Evolutionary conservation across 2,113 vertebrate genomes (phyloP).

Genomic region (Ochotona princeps): DNA sequence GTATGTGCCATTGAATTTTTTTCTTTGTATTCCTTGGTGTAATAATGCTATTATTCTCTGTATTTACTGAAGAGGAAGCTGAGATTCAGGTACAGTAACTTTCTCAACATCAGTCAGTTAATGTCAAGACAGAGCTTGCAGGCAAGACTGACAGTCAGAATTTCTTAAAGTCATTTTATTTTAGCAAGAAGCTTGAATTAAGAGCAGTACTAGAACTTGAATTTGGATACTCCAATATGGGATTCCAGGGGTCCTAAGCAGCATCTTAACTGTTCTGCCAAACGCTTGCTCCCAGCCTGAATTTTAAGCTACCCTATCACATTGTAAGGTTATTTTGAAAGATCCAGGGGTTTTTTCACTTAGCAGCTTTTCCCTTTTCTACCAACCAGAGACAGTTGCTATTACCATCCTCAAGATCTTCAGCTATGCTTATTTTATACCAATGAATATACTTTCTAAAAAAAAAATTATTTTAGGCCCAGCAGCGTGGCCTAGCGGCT

Average conservation of each 20-base stretch:
- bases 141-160: no score
- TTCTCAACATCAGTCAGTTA: neutral
- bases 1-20: neutral
- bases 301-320: neutral
- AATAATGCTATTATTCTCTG: neutral
- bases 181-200: no score
- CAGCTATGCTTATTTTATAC: neutral
- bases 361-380: neutral
- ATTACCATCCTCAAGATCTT: neutral
- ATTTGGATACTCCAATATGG: no score
- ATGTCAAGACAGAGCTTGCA: neutral
- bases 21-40: neutral
- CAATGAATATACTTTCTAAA: neutral
- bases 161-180: neutral
- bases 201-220: no score
- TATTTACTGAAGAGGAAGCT: conserved; percentile 6
- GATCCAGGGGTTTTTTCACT: neutral
- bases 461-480: no score
- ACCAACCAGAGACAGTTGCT: neutral
- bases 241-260: no score
- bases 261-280: no score
- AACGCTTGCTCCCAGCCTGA: neutral
- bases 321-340: neutral
- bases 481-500: no score
- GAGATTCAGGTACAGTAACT: neutral